Base-by-base conservation (phyloP, 2,797 vertebrate species). In the Lithobates sylvaticus region DNA sequence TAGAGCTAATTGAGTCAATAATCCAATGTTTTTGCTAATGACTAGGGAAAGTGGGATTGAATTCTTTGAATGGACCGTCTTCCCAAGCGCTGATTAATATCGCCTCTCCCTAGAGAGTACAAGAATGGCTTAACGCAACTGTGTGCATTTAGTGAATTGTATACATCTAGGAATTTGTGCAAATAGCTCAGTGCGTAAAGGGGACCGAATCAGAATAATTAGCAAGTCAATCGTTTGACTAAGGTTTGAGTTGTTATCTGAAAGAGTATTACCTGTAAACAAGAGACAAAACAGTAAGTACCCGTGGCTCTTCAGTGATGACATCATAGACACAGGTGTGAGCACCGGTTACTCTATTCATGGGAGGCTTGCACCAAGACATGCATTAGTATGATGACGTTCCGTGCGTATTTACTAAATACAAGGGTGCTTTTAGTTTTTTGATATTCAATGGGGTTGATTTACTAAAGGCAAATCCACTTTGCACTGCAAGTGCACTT, bases 1-100 rank as follows among this genome's bases (percentile, higher is more conserved):
- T 68, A 27, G 58, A 76, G 81, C 70, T 82, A 82, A 82, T 82
- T 78, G 83, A 84, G 75, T 77, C 83, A 78, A 84, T 78, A 80
- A 85, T 80, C 68, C 70, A 26, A 78, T 85, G 67, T 69, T 42
- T 85, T 85, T 80, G 70, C 58, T 73, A 85, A 71, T 85, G 76
- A 84, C 74, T 64, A 71, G 83, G 54, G 54, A 50, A 79, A 67
- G 67, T 84, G 18, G 39, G 75, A 84, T 84, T 84, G 65, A 70
- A 84, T 84, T 82, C 47, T 82, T 64, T 82, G 69, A 73, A 76
- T 76, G 64, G 61, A 84, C 42, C 29, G 16, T 65, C 70, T 74
- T 74, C 70, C 69, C 71, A 42, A 74, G 54, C 18, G 27, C 54
- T 75, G 64, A 84, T 84, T 76, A 76, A 84, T 84, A 84, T 84